Evolutionary conservation across 2,797 vertebrate species (phyloP).

Genomic region (Coccyzus lansbergi): DNA sequence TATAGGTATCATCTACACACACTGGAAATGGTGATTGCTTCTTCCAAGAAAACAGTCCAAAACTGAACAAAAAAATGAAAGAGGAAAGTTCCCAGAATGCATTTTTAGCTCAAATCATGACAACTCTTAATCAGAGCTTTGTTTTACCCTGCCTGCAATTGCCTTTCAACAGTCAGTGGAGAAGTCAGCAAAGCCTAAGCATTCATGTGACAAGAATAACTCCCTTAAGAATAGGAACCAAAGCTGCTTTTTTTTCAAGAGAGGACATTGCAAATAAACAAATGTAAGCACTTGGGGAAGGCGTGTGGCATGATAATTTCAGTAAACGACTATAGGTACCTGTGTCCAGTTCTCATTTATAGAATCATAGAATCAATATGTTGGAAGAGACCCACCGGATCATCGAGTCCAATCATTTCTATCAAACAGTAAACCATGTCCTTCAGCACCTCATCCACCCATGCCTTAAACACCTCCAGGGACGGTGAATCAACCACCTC

Average conservation of each 20-base stretch:
- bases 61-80: conserved; percentile 13
- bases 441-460: no score
- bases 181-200: conserved; percentile 12
- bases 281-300: neutral
- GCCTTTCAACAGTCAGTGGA: conserved; percentile 10
- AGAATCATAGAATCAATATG: no score
- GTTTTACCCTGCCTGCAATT: conserved; percentile 5
- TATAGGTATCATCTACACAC: conserved; percentile 4
- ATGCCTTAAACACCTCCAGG: no score
- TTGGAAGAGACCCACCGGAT: no score
- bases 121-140: conserved; percentile 14
- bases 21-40: neutral
- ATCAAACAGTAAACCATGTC: no score
- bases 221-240: neutral
- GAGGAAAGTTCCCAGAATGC: conserved; percentile 12
- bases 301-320: neutral
- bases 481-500: no score
- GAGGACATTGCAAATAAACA: neutral
- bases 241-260: neutral
- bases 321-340: neutral
- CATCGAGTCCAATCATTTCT: no score
- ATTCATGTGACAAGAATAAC: conserved; percentile 40
- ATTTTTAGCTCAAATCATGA: neutral
- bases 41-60: neutral
- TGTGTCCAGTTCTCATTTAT: neutral